Evolutionary conservation across 2,797 vertebrate species (phyloP), one percentile per base, ranked within the genome.

Genomic region (Semaprochilodus insignis): DNA sequence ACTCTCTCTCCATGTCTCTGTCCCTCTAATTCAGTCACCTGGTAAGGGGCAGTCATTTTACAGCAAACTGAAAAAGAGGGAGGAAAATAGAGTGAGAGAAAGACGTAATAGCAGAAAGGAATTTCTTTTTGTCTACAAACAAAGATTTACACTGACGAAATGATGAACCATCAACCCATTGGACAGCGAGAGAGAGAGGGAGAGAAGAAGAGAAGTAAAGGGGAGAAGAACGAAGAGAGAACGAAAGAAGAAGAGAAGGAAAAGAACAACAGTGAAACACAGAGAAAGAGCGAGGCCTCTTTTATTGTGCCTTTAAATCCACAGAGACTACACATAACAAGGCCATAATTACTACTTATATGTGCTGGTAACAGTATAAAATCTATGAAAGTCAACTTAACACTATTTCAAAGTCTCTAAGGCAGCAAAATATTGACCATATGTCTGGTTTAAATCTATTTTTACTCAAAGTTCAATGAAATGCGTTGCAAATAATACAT

Each of bases 11-110:
- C 10, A 13, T 48, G 27, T 67, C 62, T 36, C 48, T 52, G 16
- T 36, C 69, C 69, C 75, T 54, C n/a, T 80, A 73, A 74, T 74
- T 79, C 13, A 27, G 83, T 82, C 54, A 63, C 70, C 16, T 23
- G 74, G 77, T 78, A 77, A 76, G 69, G 13, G 52, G 27, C 81
- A 17, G 71, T 72, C 70, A 48, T 80, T 81, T 72, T 76, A 80
- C 78, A 66, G 31, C 13, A 19, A 1, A 74, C 82, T 55, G 75
- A 67, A 66, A 59, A 17, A 62, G 6, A 19, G 19, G 52, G 36
- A 71, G 16, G 77, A 19, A 36, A 21, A 19, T 55, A 77, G 36
- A 66, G 4, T 44, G 52, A 63, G 31, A 62, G 51, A 21, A 25
- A 25, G 36, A 48, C 40, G 27, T 62, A 52, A 8, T 40, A 36